Evolutionary conservation across 2,113 vertebrate species (phyloP).

Genomic region (Anguilla rostrata): DNA sequence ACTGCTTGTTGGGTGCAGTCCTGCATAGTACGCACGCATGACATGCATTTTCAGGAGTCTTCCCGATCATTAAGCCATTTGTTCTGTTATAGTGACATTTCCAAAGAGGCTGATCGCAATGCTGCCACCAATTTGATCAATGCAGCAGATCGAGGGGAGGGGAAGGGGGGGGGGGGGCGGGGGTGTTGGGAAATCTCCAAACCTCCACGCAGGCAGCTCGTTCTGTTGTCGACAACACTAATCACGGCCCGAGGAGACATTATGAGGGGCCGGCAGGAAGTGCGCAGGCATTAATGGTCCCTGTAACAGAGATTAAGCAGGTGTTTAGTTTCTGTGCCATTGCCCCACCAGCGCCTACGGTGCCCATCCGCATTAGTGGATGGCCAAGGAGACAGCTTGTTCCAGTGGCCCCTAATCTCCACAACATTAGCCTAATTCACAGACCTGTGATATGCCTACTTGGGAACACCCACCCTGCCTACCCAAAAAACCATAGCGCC

Average conservation of each 20-base stretch:
- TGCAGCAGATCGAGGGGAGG: slow-evolving; percentile 31
- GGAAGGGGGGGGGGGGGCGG: background rate
- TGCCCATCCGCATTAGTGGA: slow-evolving; percentile 55
- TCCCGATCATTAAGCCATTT: background rate
- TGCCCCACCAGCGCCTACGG: slow-evolving; percentile 36
- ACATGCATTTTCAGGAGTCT: background rate
- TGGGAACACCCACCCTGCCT: slow-evolving; percentile 32
- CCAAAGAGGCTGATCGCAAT: slow-evolving; percentile 30
- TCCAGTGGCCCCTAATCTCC: slow-evolving; percentile 63
- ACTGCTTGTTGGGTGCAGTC: too few species aligned
- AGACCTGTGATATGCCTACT: slow-evolving; percentile 59
- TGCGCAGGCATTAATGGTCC: slow-evolving; percentile 54
- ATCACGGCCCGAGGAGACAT: slow-evolving; percentile 52
- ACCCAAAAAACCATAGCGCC: background rate
- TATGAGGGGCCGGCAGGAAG: slow-evolving; percentile 42
- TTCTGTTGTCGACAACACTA: slow-evolving; percentile 54
- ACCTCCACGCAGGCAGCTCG: slow-evolving; percentile 40
- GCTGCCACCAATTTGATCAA: slow-evolving; percentile 25
- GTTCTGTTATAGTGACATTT: slow-evolving; percentile 31
- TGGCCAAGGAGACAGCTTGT: slow-evolving; percentile 68
- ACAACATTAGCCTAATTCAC: slow-evolving; percentile 69
- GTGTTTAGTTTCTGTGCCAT: slow-evolving; percentile 65
- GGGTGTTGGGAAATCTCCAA: background rate
- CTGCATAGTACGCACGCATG: background rate
- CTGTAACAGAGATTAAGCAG: slow-evolving; percentile 63